Percentiles rank a stretch among this genome's conserved stretches.
Conservation (phyloP, 2,888 invertebrate genomes). For the Zonitis immaculata region DNA sequence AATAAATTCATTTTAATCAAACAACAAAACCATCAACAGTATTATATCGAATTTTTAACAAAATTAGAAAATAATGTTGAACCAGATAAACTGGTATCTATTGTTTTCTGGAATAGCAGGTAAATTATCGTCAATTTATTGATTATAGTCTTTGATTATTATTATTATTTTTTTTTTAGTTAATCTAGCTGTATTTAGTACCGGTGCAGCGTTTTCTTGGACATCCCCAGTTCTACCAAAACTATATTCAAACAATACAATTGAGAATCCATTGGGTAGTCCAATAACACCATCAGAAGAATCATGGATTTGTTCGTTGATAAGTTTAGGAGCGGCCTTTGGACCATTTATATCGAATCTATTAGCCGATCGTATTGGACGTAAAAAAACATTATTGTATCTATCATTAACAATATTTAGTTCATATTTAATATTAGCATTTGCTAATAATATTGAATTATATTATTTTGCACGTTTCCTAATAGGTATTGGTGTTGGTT, state of each 20-base stretch:
- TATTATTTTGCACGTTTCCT: slow-evolving; percentile 54
- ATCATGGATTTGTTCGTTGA: slow-evolving; percentile 31
- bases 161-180: neutral
- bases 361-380: slow-evolving; percentile 47
- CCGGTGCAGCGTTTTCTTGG: neutral
- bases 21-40: too few species aligned
- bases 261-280: slow-evolving; percentile 27
- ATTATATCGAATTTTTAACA: too few species aligned
- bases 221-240: slow-evolving; percentile 12
- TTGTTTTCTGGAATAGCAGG: too few species aligned
- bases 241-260: slow-evolving; percentile 7
- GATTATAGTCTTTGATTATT: too few species aligned
- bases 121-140: too few species aligned
- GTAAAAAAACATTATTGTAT: slow-evolving; percentile 62
- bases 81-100: too few species aligned
- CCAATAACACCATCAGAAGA: slow-evolving; percentile 26
- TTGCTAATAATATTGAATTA: slow-evolving; percentile 22
- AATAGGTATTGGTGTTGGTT: slow-evolving; percentile 63
- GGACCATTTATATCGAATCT: slow-evolving; percentile 31
- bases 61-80: too few species aligned
- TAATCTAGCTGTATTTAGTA: neutral
- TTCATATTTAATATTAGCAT: slow-evolving; percentile 37
- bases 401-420: slow-evolving; percentile 60
- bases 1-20: too few species aligned
- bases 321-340: slow-evolving; percentile 29